Evolutionary conservation across 2,888 invertebrate genomes (phyloP), one percentile per base, ranked within the genome.

Genomic region (Atrina japonica): DNA sequence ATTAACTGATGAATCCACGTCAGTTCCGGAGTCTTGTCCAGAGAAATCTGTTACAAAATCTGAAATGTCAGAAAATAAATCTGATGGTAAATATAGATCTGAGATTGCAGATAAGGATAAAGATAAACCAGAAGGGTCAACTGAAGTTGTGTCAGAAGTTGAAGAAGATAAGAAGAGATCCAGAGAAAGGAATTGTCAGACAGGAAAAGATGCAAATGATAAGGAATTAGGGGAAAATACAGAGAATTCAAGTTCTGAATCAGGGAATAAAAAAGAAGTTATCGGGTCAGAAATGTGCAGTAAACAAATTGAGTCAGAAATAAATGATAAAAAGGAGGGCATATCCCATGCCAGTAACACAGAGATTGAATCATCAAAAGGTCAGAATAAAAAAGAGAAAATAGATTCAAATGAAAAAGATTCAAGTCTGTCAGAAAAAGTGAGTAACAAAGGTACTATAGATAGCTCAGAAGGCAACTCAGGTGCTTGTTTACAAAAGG

Each of bases 61-160:
- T n/a, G n/a, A n/a, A n/a, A n/a, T n/a, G n/a, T n/a, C n/a, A n/a
- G n/a, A n/a, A n/a, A n/a, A n/a, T n/a, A n/a, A n/a, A n/a, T n/a
- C n/a, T n/a, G n/a, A n/a, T n/a, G n/a, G n/a, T n/a, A n/a, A n/a
- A 29, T 30, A 21, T n/a, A 65, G 40, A 21, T 21, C 35, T 9
- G 29, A 41, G 11, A 78, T 27, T 52, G 86, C 88, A 43, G 78
- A 52, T 76, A 61, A 68, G 11, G 66, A 70, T 52, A 53, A 70
- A 25, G 55, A 58, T 56, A 49, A 25, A 14, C 0, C 25, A 16
- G 3, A 2, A n/a, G 68, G 29, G 64, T 16, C 53, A 27, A 23
- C 7, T 27, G 27, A 47, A 45, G 45, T n/a, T n/a, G n/a, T n/a
- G n/a, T n/a, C n/a, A n/a, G n/a, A n/a, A n/a, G n/a, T n/a, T n/a